Percentiles rank a stretch among this genome's conserved stretches.
These are phyloP conservation scores for Hyles vespertilio DNA, from an alignment of 1,140 invertebrate species.

Conservation along the genomic window DNA sequence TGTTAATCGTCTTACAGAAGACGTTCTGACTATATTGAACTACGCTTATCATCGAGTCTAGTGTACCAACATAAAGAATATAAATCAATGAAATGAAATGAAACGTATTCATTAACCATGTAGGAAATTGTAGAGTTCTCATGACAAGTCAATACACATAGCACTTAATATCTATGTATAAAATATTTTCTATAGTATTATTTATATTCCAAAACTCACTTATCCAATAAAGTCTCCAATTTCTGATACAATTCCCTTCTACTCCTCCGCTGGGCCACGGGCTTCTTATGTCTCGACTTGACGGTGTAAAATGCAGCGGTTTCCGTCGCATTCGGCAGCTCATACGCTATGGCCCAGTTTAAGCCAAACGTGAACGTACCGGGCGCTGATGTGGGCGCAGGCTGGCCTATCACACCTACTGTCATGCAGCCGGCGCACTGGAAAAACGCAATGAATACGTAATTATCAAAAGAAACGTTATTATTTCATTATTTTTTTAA, in stretches of 20 bases:
- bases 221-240: slow-evolving; percentile 81
- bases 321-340: slow-evolving; percentile 82
- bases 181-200: too few species aligned
- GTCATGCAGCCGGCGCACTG: slow-evolving; percentile 70
- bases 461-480: too few species aligned
- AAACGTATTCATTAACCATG: too few species aligned
- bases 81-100: too few species aligned
- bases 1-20: too few species aligned
- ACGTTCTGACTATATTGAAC: too few species aligned
- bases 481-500: too few species aligned
- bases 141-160: too few species aligned
- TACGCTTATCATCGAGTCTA: too few species aligned
- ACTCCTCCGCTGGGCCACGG: slow-evolving; percentile 72
- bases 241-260: slow-evolving; percentile 80
- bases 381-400: slow-evolving; percentile 53
- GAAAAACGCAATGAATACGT: slow-evolving; percentile 14
- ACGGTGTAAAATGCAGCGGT: slow-evolving; percentile 60
- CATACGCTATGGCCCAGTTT: slow-evolving; percentile 87
- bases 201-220: slow-evolving; percentile 72
- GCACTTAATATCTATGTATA: too few species aligned
- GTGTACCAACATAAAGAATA: too few species aligned
- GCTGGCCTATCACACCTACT: slow-evolving; percentile 75
- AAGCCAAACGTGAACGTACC: slow-evolving; percentile 80
- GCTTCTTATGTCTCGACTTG: slow-evolving; percentile 43
- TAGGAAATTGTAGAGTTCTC: too few species aligned